A percentile compares a stretch with the other conserved stretches of the same genome.
Conservation (phyloP, 64 coral and sea anemone species). For the Montipora efflorescens region DNA sequence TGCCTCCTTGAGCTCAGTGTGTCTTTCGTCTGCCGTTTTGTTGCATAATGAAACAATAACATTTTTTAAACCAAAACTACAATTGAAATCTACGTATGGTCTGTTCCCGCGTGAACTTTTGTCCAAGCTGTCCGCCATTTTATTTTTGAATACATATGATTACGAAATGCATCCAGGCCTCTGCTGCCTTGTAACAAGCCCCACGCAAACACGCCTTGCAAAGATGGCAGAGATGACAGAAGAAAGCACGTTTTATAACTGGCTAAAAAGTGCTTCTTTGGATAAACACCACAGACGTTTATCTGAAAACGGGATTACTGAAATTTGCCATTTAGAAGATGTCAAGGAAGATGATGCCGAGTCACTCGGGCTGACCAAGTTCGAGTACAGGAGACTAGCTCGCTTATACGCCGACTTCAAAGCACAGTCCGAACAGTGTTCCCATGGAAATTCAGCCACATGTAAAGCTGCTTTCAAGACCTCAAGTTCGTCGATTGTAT, state of each 20-base stretch:
- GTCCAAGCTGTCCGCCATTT: slow-evolving; percentile 12
- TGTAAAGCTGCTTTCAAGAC: slow-evolving; percentile 17
- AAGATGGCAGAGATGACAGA: slow-evolving; percentile 2
- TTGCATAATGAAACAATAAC: slow-evolving; percentile 51
- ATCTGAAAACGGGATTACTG: slow-evolving; percentile 3
- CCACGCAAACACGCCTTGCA: background rate
- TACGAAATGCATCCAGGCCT: background rate
- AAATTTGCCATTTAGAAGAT: slow-evolving; percentile 45
- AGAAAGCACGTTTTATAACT: slow-evolving; percentile 19
- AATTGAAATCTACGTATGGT: slow-evolving; percentile 36
- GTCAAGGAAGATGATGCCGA: slow-evolving; percentile 30
- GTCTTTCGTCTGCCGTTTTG: slow-evolving; percentile 25
- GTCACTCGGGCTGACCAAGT: slow-evolving; percentile 21
- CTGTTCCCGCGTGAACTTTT: slow-evolving; percentile 17
- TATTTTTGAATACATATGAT: slow-evolving; percentile 26
- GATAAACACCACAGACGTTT: slow-evolving; percentile 32
- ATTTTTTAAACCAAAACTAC: slow-evolving; percentile 29
- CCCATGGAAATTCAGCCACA: slow-evolving; percentile 3
- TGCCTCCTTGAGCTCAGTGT: slow-evolving; percentile 34
- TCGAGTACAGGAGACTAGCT: slow-evolving; percentile 4
- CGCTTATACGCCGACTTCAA: slow-evolving; percentile 15
- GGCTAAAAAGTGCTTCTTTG: slow-evolving; percentile 18
- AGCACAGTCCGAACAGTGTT: slow-evolving; percentile 2
- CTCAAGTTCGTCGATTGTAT: background rate
- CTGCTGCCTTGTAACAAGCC: background rate